Evolutionary conservation across 2,797 vertebrate genomes (phyloP).

Genomic region (Phalloptychus januarius): DNA sequence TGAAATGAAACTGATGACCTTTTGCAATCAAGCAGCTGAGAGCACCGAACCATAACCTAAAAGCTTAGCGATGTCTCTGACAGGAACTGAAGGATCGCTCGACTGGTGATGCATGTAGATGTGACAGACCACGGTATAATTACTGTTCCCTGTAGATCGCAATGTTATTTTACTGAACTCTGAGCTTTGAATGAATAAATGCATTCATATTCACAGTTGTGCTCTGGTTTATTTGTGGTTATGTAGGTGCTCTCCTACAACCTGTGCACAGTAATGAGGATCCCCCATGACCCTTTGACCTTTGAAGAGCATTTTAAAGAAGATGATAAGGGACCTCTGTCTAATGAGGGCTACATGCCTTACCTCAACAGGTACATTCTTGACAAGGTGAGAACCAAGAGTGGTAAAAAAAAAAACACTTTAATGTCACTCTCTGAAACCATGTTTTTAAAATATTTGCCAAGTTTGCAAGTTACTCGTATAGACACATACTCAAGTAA

Average conservation of each 20-base stretch:
- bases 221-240: neutral
- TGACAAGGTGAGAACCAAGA: slow-evolving; percentile 86
- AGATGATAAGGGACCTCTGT: slow-evolving; percentile 91
- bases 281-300: slow-evolving; percentile 91
- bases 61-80: neutral
- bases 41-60: neutral
- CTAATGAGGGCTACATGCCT: slow-evolving; percentile 97
- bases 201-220: neutral
- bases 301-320: slow-evolving; percentile 96
- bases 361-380: slow-evolving; percentile 96
- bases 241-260: slow-evolving; percentile 94
- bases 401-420: neutral
- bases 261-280: slow-evolving; percentile 91
- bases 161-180: neutral
- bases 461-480: neutral
- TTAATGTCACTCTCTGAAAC: neutral
- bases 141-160: neutral
- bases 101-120: slow-evolving; percentile 29
- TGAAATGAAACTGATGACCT: neutral
- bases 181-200: neutral
- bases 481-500: neutral
- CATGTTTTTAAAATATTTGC: neutral
- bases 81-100: slow-evolving; percentile 28
- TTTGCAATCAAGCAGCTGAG: neutral
- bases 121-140: neutral